A percentile compares a stretch with the other conserved stretches of the same genome.
Conservation (phyloP, 2,113 vertebrate genomes). For the Onychorhynchus coronatus region DNA sequence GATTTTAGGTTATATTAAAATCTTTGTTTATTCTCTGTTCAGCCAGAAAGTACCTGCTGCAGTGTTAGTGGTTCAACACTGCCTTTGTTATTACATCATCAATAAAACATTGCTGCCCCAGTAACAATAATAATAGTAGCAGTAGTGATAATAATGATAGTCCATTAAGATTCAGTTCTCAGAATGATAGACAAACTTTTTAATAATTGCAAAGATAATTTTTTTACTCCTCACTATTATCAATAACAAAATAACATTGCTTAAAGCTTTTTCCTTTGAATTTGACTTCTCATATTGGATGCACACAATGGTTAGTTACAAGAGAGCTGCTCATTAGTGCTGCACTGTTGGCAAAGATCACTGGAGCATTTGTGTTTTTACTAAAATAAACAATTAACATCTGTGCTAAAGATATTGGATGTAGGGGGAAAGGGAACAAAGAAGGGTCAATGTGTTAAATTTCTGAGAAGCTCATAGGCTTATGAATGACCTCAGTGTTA, state of each 20-base stretch:
- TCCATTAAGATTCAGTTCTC: neutral
- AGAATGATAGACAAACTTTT: neutral
- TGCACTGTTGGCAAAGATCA: slow-evolving; percentile 11
- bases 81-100: neutral
- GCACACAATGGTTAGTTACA: neutral
- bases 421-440: neutral
- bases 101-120: neutral
- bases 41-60: neutral
- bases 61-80: neutral
- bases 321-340: slow-evolving; percentile 32
- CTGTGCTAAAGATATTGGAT: neutral
- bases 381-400: slow-evolving; percentile 46
- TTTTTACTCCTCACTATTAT: neutral
- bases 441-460: neutral
- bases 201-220: neutral
- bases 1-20: neutral
- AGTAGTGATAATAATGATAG: neutral
- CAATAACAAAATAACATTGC: neutral
- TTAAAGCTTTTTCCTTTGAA: neutral
- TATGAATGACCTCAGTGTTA: neutral
- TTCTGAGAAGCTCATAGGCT: neutral
- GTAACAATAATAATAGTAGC: neutral
- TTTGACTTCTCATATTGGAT: slow-evolving; percentile 11
- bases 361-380: slow-evolving; percentile 37
- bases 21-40: neutral